Evolutionary conservation across 2,113 vertebrate species (phyloP).

Genomic region (Seriola dumerili): DNA sequence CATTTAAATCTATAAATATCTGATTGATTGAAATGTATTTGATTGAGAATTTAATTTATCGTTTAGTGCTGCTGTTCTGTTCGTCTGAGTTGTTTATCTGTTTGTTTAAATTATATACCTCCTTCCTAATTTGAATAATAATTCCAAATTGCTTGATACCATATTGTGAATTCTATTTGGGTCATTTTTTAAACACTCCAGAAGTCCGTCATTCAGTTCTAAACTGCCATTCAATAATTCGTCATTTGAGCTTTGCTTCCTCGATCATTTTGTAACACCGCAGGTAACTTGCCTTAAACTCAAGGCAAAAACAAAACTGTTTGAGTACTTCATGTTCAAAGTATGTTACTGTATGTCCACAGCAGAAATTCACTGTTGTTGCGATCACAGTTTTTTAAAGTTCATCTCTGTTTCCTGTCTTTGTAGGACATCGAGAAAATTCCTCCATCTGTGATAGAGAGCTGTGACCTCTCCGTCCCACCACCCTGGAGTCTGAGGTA

Average conservation of each 20-base stretch:
- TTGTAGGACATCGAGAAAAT: slow-evolving; percentile 83
- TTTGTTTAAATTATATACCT: background rate
- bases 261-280: background rate
- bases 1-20: background rate
- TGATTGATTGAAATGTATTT: background rate
- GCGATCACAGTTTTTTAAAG: slow-evolving; percentile 6
- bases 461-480: slow-evolving; percentile 45
- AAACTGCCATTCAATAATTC: background rate
- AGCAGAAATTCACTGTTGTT: background rate
- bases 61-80: background rate
- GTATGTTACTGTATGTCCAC: background rate
- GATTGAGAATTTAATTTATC: background rate
- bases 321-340: background rate
- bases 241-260: background rate
- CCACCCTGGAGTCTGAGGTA: slow-evolving; percentile 76
- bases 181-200: background rate
- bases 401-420: slow-evolving; percentile 25
- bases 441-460: slow-evolving; percentile 84
- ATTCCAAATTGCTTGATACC: background rate
- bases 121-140: background rate
- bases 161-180: background rate
- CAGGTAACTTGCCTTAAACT: slow-evolving; percentile 2
- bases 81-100: background rate
- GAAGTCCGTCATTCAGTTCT: background rate
- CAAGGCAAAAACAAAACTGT: background rate